Conservation (phyloP, 2,888 invertebrate genomes). For the Abscondita cerata region DNA sequence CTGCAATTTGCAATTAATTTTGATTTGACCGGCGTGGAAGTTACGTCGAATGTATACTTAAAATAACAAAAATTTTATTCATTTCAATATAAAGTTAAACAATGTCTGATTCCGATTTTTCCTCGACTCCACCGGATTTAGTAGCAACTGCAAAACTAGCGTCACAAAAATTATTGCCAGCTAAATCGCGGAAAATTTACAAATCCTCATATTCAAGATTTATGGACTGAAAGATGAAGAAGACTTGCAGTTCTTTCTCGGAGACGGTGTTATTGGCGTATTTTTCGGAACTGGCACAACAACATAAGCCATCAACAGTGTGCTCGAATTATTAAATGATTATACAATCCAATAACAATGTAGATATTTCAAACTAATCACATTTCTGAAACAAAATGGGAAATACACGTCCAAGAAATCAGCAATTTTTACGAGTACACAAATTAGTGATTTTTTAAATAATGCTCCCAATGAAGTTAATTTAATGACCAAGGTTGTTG, state of each 20-base stretch:
- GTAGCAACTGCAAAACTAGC: conserved; percentile 9
- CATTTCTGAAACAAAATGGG: neutral
- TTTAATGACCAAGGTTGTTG: neutral
- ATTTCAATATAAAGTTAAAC: neutral
- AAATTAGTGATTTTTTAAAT: neutral
- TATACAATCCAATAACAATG: conserved; percentile 14
- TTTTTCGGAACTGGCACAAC: conserved; percentile 42
- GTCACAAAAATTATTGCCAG: conserved; percentile 9
- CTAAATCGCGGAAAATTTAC: conserved; percentile 13
- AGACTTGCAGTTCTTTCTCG: conserved; percentile 38
- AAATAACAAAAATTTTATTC: too few species aligned
- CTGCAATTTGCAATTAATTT: too few species aligned
- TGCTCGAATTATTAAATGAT: conserved; percentile 38
- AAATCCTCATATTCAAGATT: conserved; percentile 10
- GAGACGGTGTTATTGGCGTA: conserved; percentile 41
- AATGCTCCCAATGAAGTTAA: neutral
- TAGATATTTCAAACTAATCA: conserved; percentile 7
- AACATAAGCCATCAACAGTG: conserved; percentile 41
- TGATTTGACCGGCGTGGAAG: too few species aligned
- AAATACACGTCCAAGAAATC: conserved; percentile 7
- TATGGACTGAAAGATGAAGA: conserved; percentile 27
- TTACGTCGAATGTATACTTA: too few species aligned
- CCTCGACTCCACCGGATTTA: conserved; percentile 7
- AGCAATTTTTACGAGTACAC: conserved; percentile 5
- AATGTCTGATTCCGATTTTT: conserved; percentile 8